Percentiles rank a stretch among this genome's conserved stretches.
Conservation (phyloP, 2,113 vertebrate species). For the Eubucco bourcierii region DNA sequence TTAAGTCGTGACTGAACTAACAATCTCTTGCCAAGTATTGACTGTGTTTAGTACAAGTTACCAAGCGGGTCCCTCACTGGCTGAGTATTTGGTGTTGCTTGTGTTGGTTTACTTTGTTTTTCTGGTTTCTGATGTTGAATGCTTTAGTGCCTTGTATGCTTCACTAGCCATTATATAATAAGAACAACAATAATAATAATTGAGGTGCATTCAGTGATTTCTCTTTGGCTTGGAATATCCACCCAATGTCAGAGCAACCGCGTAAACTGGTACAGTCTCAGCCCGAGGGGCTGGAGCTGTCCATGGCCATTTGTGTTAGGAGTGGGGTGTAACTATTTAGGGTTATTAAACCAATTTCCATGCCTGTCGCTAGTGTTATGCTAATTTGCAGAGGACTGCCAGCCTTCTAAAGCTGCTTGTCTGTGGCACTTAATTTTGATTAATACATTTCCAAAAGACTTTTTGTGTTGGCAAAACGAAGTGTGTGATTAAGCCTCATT, state of each 20-base stretch:
- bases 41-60: not conserved
- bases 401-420: conserved; percentile 44
- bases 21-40: not conserved
- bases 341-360: conserved; percentile 88
- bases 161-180: conserved; percentile 6
- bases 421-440: conserved; percentile 66
- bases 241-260: conserved; percentile 55
- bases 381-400: conserved; percentile 67
- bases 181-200: not conserved
- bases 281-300: conserved; percentile 79
- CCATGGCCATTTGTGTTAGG: conserved; percentile 78
- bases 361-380: conserved; percentile 75
- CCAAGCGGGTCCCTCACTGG: not conserved
- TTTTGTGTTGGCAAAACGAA: conserved; percentile 67
- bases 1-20: not conserved
- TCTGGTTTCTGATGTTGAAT: not conserved
- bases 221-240: not conserved
- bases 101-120: not conserved
- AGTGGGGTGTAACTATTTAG: conserved; percentile 67
- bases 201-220: not conserved
- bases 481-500: conserved; percentile 60
- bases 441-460: conserved; percentile 55
- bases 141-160: conserved; percentile 18
- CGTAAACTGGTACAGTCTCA: conserved; percentile 64
- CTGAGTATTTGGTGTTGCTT: not conserved